Conservation (phyloP, 2,113 vertebrate genomes). For the Ardeotis arabs region DNA sequence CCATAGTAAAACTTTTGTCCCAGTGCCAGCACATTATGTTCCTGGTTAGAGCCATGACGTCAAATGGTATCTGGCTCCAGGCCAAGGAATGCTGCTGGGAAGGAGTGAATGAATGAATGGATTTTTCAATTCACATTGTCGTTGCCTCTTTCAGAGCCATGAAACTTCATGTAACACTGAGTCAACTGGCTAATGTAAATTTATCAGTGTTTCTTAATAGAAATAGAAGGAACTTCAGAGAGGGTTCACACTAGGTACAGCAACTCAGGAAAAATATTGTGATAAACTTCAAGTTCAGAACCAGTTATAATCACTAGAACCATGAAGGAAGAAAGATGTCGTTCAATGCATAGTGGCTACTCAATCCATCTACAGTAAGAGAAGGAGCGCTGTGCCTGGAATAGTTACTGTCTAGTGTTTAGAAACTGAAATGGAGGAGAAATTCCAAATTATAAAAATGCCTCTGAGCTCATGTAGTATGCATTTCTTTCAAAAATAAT, state of each 20-base stretch:
- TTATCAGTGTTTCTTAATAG: neutral
- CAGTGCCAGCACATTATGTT: conserved; percentile 80
- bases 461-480: neutral
- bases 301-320: neutral
- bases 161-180: neutral
- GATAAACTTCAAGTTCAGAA: neutral
- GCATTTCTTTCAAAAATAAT: neutral
- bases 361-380: neutral
- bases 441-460: neutral
- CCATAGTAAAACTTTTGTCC: conserved; percentile 55
- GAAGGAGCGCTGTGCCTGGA: neutral
- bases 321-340: neutral
- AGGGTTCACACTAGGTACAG: neutral
- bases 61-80: conserved; percentile 73
- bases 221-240: neutral
- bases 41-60: conserved; percentile 76
- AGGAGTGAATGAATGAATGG: conserved; percentile 52
- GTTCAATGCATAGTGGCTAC: neutral
- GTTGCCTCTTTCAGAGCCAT: neutral
- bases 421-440: neutral
- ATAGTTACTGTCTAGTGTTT: neutral
- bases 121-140: conserved; percentile 3
- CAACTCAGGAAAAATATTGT: neutral
- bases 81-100: conserved; percentile 73
- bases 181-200: neutral